Evolutionary conservation across 1,140 invertebrate genomes (phyloP), one percentile per base, ranked within the genome.

Genomic region (Leptoteleia sp.): DNA sequence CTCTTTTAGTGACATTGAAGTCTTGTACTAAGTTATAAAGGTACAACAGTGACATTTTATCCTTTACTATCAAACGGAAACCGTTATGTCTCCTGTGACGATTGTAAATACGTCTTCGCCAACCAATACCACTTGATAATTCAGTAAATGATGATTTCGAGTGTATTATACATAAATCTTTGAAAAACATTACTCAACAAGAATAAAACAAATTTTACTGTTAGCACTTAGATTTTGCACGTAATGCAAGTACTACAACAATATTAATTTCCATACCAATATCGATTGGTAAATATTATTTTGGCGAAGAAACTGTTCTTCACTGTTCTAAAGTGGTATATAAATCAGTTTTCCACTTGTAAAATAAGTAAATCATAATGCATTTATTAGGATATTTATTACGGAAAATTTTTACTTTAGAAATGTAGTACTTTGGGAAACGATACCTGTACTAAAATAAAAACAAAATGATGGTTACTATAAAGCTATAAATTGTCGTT

Each of bases 61-160:
- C 40, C 37, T 57, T 55, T 55, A 40, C 48, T 45, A 47, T 64
- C 38, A 38, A 19, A 40, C n/a, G 33, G 11, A 6, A 13, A 52
- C 70, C 70, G 70, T 73, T 73, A 73, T 16, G 40, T 64, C 22
- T 54, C 27, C 42, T 47, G 57, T 55, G 57, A 64, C 25, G 31
- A 48, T 57, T 57, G 57, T 33, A 62, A 72, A 61, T 62, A 54
- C 47, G 54, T 54, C 55, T 11, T 37, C 2, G 19, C 19, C 13
- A n/a, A n/a, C n/a, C n/a, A n/a, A n/a, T n/a, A n/a, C n/a, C n/a
- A n/a, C n/a, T n/a, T n/a, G 55, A 45, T 54, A 52, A 15, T 27
- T 31, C n/a, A 12, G 7, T 45, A 19, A 17, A 27, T 54, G 11
- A 25, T 9, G 17, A 45, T 43, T 29, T 61, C 4, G 7, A 62